phyloP scores from a whole-genome alignment of 2,888 invertebrate genomes.

The Eledone cirrhosa region DNA sequence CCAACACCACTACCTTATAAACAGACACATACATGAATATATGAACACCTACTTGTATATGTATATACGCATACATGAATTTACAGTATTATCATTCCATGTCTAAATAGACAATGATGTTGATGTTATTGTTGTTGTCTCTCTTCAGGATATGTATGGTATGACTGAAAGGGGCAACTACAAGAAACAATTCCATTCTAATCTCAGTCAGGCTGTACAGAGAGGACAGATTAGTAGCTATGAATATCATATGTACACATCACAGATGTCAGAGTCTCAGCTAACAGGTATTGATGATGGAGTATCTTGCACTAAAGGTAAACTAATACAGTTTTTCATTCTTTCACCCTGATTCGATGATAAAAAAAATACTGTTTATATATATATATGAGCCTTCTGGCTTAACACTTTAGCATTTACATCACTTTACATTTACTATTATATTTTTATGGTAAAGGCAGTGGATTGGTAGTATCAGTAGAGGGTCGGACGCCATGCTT shows the following conservation, averaged over 20 bases:
- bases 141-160: slow-evolving; percentile 79
- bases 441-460: too few species aligned
- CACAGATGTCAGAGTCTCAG: slow-evolving; percentile 79
- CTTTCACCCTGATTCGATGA: neutral
- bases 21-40: too few species aligned
- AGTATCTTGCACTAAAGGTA: slow-evolving; percentile 82
- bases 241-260: slow-evolving; percentile 84
- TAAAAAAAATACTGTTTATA: neutral
- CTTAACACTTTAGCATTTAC: too few species aligned
- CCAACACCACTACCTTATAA: too few species aligned
- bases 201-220: slow-evolving; percentile 82
- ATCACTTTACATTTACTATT: too few species aligned
- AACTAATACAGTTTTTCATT: neutral
- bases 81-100: too few species aligned
- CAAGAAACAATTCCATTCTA: slow-evolving; percentile 79
- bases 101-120: too few species aligned
- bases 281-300: slow-evolving; percentile 84
- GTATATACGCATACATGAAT: too few species aligned
- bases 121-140: neutral
- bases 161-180: slow-evolving; percentile 89
- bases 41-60: too few species aligned
- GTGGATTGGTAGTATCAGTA: too few species aligned
- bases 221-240: slow-evolving; percentile 86
- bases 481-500: too few species aligned
- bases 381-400: neutral